These are phyloP conservation scores for Carassius auratus DNA, from an alignment of 2,113 vertebrate species.

Conservation along the genomic window DNA sequence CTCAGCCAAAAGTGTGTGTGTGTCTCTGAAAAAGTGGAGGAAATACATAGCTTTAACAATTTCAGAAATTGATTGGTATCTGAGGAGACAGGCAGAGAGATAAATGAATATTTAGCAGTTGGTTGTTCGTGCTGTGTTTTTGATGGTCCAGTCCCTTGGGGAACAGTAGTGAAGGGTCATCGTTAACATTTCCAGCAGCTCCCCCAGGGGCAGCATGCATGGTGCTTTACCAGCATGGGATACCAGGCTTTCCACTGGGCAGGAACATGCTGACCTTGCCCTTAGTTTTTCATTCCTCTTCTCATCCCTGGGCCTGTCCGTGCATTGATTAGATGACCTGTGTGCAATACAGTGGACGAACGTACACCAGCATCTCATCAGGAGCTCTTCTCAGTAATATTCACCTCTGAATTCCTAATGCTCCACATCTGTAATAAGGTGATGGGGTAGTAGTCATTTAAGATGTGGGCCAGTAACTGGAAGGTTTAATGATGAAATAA, in stretches of 20 bases:
- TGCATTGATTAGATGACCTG: constrained; percentile 67
- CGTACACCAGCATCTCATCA: constrained; percentile 3
- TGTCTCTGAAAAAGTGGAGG: constrained; percentile 43
- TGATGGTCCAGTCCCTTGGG: constrained; percentile 14
- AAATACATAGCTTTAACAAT: constrained; percentile 69
- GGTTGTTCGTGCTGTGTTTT: constrained; percentile 54
- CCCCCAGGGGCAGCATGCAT: constrained; percentile 34
- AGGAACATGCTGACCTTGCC: constrained; percentile 68
- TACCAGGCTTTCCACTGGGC: constrained; percentile 34
- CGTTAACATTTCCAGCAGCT: constrained; percentile 54
- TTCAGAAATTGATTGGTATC: constrained; percentile 76
- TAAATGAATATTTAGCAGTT: constrained; percentile 70
- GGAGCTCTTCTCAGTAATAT: constrained; percentile 10
- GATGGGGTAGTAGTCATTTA: background rate
- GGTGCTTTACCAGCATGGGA: background rate
- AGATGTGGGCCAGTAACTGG: background rate
- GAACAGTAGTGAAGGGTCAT: constrained; percentile 48
- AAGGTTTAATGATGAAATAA: background rate
- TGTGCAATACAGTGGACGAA: constrained; percentile 1
- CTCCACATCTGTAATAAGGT: background rate
- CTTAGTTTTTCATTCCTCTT: constrained; percentile 59
- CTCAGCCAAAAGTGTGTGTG: background rate
- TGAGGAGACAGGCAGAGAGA: constrained; percentile 64
- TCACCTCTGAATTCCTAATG: constrained; percentile 12
- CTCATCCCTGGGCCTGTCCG: constrained; percentile 52